Evolutionary conservation across 2,113 vertebrate species (phyloP).

Genomic region (Pao palembangensis): DNA sequence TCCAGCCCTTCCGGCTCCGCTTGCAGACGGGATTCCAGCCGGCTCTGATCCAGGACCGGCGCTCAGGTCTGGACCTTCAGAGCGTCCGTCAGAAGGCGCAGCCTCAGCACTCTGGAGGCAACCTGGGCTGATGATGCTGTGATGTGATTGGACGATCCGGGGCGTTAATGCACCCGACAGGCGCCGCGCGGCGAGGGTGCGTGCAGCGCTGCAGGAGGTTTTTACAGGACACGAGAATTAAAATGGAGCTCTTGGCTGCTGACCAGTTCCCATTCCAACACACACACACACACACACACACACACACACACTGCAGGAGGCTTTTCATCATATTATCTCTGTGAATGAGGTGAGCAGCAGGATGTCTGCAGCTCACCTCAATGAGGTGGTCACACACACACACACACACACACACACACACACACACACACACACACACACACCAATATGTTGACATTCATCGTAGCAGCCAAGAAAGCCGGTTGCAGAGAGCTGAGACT

Average conservation of each 20-base stretch:
- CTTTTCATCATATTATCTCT: conserved; percentile 64
- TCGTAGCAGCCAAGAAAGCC: too few relatives aligned
- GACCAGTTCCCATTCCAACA: conserved; percentile 44
- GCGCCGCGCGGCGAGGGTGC: background rate
- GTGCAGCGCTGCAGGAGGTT: conserved; percentile 17
- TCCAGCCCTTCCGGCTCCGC: too few relatives aligned
- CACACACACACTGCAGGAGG: conserved; percentile 41
- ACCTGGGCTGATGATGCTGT: background rate
- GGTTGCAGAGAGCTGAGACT: too few relatives aligned
- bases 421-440: background rate
- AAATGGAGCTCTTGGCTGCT: conserved; percentile 61
- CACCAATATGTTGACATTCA: too few relatives aligned
- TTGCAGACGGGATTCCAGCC: too few relatives aligned
- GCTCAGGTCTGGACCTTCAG: too few relatives aligned
- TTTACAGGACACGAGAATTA: conserved; percentile 29
- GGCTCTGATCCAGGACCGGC: too few relatives aligned
- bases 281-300: conserved; percentile 27
- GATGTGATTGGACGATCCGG: background rate
- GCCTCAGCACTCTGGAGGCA: too few relatives aligned
- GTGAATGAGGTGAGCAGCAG: conserved; percentile 35
- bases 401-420: conserved; percentile 16
- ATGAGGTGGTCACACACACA: conserved; percentile 33
- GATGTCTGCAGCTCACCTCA: conserved; percentile 45
- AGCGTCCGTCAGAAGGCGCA: too few relatives aligned
- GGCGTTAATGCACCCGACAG: conserved; percentile 40